A percentile compares a stretch with the other conserved stretches of the same genome.
phyloP scores from a whole-genome alignment of 2,888 invertebrate species.

The Vesta saturnalis region DNA sequence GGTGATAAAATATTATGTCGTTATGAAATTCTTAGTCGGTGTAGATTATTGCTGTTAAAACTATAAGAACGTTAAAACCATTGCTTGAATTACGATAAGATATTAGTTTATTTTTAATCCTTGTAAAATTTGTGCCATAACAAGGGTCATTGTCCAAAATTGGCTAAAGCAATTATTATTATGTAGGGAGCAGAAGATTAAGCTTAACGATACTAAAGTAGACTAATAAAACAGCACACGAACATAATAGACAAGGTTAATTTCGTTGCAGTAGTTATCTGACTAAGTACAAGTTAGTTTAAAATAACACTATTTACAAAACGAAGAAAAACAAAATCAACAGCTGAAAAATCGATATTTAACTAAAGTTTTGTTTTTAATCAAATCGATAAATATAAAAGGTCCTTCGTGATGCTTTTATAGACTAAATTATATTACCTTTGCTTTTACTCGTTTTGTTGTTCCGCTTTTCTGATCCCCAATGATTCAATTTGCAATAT shows the following conservation, averaged over 20 bases:
- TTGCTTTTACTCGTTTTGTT: constrained; percentile 38
- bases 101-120: neutral
- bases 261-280: neutral
- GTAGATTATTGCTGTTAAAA: constrained; percentile 6
- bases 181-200: neutral
- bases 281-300: neutral
- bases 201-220: neutral
- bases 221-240: neutral
- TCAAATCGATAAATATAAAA: constrained; percentile 36
- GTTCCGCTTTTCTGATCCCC: constrained; percentile 37
- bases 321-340: constrained; percentile 21
- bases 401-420: constrained; percentile 25
- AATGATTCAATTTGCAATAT: constrained; percentile 38
- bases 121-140: neutral
- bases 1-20: constrained; percentile 22
- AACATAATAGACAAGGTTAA: constrained; percentile 3
- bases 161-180: constrained; percentile 4
- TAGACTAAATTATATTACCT: constrained; percentile 32
- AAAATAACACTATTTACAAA: constrained; percentile 9
- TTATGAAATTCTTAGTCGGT: constrained; percentile 5
- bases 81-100: neutral
- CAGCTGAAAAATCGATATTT: constrained; percentile 31
- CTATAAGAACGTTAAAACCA: constrained; percentile 8
- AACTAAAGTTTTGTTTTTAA: constrained; percentile 22
- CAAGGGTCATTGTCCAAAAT: neutral